Evolutionary conservation across 2,888 invertebrate genomes (phyloP).

Genomic region (Timema podura): DNA sequence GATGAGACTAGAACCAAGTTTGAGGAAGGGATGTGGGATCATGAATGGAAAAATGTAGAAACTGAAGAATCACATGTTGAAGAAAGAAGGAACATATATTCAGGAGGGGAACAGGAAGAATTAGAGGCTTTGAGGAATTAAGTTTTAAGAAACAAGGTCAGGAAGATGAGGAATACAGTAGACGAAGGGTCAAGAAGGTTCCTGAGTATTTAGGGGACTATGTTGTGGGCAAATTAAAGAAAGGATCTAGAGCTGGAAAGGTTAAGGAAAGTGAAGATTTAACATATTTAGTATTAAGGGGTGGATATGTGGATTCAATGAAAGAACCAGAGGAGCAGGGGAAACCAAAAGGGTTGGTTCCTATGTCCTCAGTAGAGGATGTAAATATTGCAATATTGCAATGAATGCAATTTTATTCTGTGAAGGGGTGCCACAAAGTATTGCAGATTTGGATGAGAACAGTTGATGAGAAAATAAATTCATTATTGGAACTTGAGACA

Average conservation of each 20-base stretch:
- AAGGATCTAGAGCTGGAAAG: background rate
- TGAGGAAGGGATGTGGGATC: conserved; percentile 10
- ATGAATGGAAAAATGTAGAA: conserved; percentile 4
- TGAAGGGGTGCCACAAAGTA: background rate
- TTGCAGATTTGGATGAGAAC: background rate
- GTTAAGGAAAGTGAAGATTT: conserved; percentile 1
- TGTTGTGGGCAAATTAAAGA: background rate
- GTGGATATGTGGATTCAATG: background rate
- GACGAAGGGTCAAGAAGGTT: background rate
- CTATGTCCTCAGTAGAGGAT: background rate
- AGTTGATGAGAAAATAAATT: conserved; percentile 6
- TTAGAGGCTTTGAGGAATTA: background rate
- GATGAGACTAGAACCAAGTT: background rate
- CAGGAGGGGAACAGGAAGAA: conserved; percentile 4
- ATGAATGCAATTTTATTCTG: conserved; percentile 3
- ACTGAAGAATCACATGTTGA: background rate
- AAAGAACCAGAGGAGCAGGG: background rate
- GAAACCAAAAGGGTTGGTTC: background rate
- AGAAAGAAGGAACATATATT: background rate
- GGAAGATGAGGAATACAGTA: background rate
- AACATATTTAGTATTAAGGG: background rate
- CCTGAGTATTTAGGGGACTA: conserved; percentile 3
- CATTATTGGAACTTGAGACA: background rate
- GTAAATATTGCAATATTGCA: background rate
- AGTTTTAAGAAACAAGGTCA: background rate